A percentile compares a stretch with the other conserved stretches of the same genome.
Conservation (phyloP, 2,888 invertebrate species). For the Tenodera sinensis region DNA sequence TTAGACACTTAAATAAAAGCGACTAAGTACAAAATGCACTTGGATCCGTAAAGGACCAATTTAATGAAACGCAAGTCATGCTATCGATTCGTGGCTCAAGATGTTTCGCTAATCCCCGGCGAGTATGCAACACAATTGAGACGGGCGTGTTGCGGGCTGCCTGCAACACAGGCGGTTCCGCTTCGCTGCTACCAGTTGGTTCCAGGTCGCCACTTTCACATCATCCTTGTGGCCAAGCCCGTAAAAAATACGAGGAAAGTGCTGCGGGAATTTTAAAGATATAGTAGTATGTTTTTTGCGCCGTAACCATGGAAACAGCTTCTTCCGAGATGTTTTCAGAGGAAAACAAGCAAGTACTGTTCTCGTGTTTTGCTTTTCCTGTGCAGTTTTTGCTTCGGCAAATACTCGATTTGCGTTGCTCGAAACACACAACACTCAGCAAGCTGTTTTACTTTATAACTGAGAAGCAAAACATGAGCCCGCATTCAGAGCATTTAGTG, state of each 20-base stretch:
- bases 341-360: background rate
- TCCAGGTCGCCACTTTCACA: background rate
- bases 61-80: no score
- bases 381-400: no score
- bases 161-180: background rate
- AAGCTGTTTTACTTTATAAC: no score
- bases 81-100: background rate
- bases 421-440: no score
- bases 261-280: background rate
- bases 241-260: background rate
- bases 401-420: no score
- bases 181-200: background rate
- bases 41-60: no score
- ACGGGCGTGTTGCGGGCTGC: background rate
- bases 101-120: background rate
- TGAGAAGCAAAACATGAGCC: no score
- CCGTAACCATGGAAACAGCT: background rate
- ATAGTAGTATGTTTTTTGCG: background rate
- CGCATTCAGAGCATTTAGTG: no score
- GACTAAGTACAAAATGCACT: no score
- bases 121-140: background rate
- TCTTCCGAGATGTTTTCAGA: background rate
- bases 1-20: no score
- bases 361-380: no score
- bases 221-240: background rate